Conservation (phyloP, 1,140 invertebrate genomes). For the Phymorhynchus buccinoides region DNA sequence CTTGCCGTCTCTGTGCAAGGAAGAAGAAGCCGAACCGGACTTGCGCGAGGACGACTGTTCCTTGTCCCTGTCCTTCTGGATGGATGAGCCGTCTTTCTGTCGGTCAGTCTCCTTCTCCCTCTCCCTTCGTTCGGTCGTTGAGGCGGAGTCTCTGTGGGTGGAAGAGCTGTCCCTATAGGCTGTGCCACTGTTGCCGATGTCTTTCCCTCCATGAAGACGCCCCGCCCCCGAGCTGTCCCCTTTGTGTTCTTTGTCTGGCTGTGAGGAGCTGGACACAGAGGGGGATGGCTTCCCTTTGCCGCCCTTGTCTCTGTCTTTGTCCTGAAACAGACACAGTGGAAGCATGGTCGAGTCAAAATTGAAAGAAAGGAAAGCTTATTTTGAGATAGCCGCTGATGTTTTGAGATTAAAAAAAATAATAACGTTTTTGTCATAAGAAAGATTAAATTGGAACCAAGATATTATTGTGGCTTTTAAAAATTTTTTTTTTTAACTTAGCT, state of each 20-base stretch:
- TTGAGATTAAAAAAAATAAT: no score
- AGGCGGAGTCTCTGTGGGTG: background rate
- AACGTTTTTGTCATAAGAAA: no score
- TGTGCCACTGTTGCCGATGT: conserved; percentile 20
- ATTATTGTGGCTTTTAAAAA: no score
- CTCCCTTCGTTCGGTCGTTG: background rate
- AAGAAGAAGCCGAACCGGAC: background rate
- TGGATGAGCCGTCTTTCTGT: background rate
- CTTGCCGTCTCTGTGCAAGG: background rate
- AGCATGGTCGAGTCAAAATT: no score
- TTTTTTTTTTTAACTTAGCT: no score
- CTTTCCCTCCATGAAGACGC: conserved; percentile 17
- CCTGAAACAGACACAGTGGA: background rate
- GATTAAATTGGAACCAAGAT: no score
- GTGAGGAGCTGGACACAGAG: conserved; percentile 6
- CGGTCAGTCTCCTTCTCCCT: background rate
- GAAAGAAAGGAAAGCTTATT: no score
- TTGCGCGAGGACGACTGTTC: background rate
- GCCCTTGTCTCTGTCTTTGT: conserved; percentile 26
- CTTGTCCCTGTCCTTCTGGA: conserved; percentile 18
- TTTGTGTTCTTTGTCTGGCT: conserved; percentile 30
- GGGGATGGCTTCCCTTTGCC: conserved; percentile 31
- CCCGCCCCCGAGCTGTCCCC: background rate
- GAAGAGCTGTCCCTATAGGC: background rate
- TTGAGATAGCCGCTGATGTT: no score